Evolutionary conservation across 2,113 vertebrate genomes (phyloP), one percentile per base, ranked within the genome.

Genomic region (Caranx melampygus): DNA sequence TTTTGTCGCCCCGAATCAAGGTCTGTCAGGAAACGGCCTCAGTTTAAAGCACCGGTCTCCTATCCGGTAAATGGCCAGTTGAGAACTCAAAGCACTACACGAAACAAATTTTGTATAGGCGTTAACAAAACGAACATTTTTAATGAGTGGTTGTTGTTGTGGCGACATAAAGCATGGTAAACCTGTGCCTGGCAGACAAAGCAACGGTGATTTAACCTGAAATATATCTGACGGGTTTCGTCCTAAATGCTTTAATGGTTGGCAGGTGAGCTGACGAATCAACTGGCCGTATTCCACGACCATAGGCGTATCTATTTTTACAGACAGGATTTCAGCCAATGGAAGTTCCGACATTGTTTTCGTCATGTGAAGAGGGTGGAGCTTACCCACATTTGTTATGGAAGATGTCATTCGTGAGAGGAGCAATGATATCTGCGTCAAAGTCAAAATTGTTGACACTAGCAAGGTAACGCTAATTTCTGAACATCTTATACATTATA

Each of bases 391-490:
- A 7, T 86, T 73, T 87, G 91, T 92, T 94, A 64, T 88, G 45
- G 60, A 93, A 92, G 83, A 95, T 95, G 93, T 92, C 90, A 73
- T 57, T 92, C 21, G 64, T 74, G 0, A 74, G 72, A 74, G 63
- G 21, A 68, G 72, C 88, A 0, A 85, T 92, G 88, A 67, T 90
- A 54, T 58, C 66, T 81, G 88, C 89, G 52, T 77, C 88, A 51
- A 94, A 79, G 85, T 85, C 88, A 45, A 88, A 42, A 78, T 14
- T 88, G 15, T 67, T 91, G 49, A 61, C n/a, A 51, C 37, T 93
- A 3, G 57, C 76, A 1, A 91, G 94, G 94, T 95, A 92, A 88
- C 1, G 0, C 69, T 3, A 15, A 12, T 37, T 55, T 0, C 3
- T 2, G 0, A n/a, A 13, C 5, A 15, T 51, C 3, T 0, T 47